Evolutionary conservation across 2,113 vertebrate species (phyloP).

Genomic region (Rhinolophus sinicus): DNA sequence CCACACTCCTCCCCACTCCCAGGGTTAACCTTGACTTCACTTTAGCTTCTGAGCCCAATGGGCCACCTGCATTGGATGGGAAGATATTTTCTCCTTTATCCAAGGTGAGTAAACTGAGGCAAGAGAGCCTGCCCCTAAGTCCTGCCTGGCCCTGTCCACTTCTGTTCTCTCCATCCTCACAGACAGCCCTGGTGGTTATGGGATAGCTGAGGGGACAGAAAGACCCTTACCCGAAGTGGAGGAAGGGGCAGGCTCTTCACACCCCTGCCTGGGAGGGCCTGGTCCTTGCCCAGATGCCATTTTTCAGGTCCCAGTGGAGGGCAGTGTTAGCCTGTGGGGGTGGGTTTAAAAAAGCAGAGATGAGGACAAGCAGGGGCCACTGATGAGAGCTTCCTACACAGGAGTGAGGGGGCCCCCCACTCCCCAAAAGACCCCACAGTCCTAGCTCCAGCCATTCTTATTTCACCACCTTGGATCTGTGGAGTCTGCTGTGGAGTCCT

Average conservation of each 20-base stretch:
- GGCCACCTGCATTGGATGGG: background rate
- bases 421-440: background rate
- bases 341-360: background rate
- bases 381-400: background rate
- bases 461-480: background rate
- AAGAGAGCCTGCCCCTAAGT: background rate
- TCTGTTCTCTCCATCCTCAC: background rate
- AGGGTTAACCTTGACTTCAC: background rate
- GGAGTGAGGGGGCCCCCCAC: too few species aligned
- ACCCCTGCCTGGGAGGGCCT: conserved; percentile 47
- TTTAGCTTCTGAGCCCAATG: background rate
- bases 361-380: background rate
- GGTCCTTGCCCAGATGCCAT: conserved; percentile 75
- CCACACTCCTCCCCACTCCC: background rate
- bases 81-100: background rate
- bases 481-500: background rate
- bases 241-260: background rate
- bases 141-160: background rate
- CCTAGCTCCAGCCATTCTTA: background rate
- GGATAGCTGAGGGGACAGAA: background rate
- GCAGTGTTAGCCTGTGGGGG: conserved; percentile 21
- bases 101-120: background rate
- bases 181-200: background rate
- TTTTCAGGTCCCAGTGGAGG: background rate
- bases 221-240: conserved; percentile 67